Evolutionary conservation across 2,888 invertebrate genomes (phyloP).

Genomic region (Drosophila demipolita): DNA sequence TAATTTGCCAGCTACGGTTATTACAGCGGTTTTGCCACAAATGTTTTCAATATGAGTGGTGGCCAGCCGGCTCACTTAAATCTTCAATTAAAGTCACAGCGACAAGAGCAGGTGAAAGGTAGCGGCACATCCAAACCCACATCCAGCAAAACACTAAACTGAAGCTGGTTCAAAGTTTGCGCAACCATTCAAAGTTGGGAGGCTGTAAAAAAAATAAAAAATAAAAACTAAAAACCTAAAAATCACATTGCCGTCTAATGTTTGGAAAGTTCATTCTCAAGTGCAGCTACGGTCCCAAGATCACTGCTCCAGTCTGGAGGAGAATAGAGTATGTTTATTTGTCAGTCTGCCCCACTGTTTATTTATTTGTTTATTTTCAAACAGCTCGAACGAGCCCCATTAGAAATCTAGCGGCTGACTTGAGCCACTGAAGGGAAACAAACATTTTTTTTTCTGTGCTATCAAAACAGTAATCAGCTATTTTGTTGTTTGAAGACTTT

Average conservation of each 20-base stretch:
- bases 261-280: slow-evolving; percentile 75
- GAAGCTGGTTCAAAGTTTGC: slow-evolving; percentile 50
- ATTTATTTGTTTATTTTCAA: slow-evolving; percentile 48
- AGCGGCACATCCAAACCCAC: slow-evolving; percentile 32
- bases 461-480: slow-evolving; percentile 70
- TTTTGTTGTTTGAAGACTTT: slow-evolving; percentile 53
- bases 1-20: slow-evolving; percentile 80
- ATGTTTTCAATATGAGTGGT: slow-evolving; percentile 35
- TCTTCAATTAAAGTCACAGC: slow-evolving; percentile 48
- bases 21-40: slow-evolving; percentile 67
- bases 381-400: slow-evolving; percentile 70
- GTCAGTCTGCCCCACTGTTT: slow-evolving; percentile 26
- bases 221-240: not conserved
- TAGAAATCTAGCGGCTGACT: slow-evolving; percentile 56
- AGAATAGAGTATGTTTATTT: slow-evolving; percentile 52
- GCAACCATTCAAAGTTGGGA: slow-evolving; percentile 45
- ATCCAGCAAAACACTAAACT: slow-evolving; percentile 2
- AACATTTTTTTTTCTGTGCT: slow-evolving; percentile 60
- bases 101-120: slow-evolving; percentile 65
- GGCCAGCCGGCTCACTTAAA: slow-evolving; percentile 11
- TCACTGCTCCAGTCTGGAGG: slow-evolving; percentile 29
- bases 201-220: slow-evolving; percentile 32
- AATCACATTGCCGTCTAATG: slow-evolving; percentile 46
- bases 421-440: slow-evolving; percentile 46
- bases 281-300: slow-evolving; percentile 56